Base-by-base conservation (phyloP, 2,113 vertebrate species). In the Glaucidium brasilianum region DNA sequence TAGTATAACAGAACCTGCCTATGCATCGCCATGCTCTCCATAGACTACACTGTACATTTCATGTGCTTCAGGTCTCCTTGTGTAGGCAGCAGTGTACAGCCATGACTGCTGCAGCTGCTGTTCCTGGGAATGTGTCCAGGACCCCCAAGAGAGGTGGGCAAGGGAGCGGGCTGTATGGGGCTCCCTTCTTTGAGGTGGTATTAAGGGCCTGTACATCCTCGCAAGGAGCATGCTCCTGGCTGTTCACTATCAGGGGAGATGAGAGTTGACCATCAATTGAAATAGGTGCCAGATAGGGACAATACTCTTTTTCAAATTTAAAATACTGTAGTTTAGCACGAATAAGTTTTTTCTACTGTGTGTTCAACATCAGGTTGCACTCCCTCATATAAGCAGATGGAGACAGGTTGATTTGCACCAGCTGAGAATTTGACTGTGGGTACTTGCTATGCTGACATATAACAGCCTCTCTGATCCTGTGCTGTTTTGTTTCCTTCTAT, bases 401-500 rank as follows among this genome's bases (percentile, higher is more conserved):
- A 80, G 37, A 55, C 34, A 71, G 64, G 80, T 60, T 96, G 83
- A 64, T 95, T 67, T 96, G 63, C 39, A 75, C 79, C 47, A 92
- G 64, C 55, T 90, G 63, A 77, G 60, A 32, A 37, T 84, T 41
- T 78, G 79, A 55, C 82, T 63, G 32, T 45, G n/a, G 41, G 15
- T 86, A 53, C 95, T 94, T 88, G 77, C 52, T 56, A 0, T 49
- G 43, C 63, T 84, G 88, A 75, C 39, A 45, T 64, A n/a, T 32
- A 91, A 41, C 85, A 94, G 68, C 60, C 16, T 78, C 37, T 91
- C 76, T 68, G 43, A 45, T 84, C 56, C 83, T 92, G 27, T 2
- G 3, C 64, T 62, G 26, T 59, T 90, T 83, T 81, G 34, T 67
- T 86, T 95, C 88, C 83, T 87, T 96, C 83, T 82, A 17, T 95